A percentile compares a stretch with the other conserved stretches of the same genome.
phyloP scores from a whole-genome alignment of 2,113 vertebrate genomes.

The Delphinus delphis region DNA sequence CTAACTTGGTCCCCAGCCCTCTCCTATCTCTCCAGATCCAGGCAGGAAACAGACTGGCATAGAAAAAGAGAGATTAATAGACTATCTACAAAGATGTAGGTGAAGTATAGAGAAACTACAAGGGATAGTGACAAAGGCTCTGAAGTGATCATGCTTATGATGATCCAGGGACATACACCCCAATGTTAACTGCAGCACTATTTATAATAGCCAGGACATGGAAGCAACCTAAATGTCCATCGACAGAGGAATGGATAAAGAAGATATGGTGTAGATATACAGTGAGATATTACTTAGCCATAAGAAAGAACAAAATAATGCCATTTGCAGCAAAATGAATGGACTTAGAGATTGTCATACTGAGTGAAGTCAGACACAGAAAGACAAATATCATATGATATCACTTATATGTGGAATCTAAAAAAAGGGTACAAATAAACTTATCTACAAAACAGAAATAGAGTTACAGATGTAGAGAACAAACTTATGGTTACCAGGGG shows the following conservation, averaged over 20 bases:
- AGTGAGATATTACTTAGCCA: background rate
- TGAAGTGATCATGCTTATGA: background rate
- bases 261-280: background rate
- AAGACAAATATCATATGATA: too few species aligned
- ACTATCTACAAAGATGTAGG: background rate
- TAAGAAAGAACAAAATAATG: background rate
- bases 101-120: background rate
- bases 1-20: background rate
- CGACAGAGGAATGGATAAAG: background rate
- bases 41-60: background rate
- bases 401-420: too few species aligned
- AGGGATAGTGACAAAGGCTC: background rate
- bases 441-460: too few species aligned
- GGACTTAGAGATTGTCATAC: background rate
- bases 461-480: too few species aligned
- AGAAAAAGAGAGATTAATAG: background rate
- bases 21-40: background rate
- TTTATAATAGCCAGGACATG: background rate
- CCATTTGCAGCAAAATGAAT: background rate
- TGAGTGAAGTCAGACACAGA: background rate
- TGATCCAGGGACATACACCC: background rate
- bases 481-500: too few species aligned
- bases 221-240: background rate
- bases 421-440: too few species aligned
- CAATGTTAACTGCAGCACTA: background rate